Base-by-base conservation (phyloP, 2,797 vertebrate species). In the Synaphobranchus kaupii region DNA sequence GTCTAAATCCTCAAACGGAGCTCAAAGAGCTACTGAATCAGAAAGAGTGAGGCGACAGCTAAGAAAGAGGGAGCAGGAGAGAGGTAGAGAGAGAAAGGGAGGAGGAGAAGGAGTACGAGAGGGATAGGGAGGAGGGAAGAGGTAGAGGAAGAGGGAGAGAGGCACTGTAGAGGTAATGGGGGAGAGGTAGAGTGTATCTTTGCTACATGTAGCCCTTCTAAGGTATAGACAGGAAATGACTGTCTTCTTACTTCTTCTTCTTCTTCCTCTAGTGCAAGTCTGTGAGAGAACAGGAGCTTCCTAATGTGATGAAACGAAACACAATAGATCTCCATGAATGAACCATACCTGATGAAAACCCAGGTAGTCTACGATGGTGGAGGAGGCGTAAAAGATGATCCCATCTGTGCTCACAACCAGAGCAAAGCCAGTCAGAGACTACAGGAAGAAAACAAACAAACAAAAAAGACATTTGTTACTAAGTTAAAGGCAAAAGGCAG, bases 261-360 rank as follows among this genome's bases (percentile, higher is more conserved):
- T 6, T 66, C 3, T 66, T 4, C 25, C 20, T n/a, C n/a, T n/a
- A 6, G 60, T n/a, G 25, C 60, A 25, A n/a, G 63, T 66, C 63
- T 66, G 4, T 25, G n/a, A 66, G 63, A 66, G 63, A n/a, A 25
- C n/a, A n/a, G 4, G 22, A 66, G 63, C 7, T 66, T 66, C 73
- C 73, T 17, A 15, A 8, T 17, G 4, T 78, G 8, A 54, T 52
- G 4, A 47, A 39, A 78, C 1, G 22, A 78, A 22, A 47, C 31
- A 17, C 28, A 39, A 7, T 52, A 48, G 63, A 31, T 54, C 20
- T 44, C 58, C 60, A 13, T n/a, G 48, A 7, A 22, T 17, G 5
- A 48, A 34, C 28, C 90, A 92, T 93, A 97, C 96, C 96, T 97
- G 96, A 89, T 97, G 96, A 92, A 97, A 97, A 44, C 96, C 96